Evolutionary conservation across 2,113 vertebrate genomes (phyloP), one percentile per base, ranked within the genome.

Genomic region (Scophthalmus maximus): DNA sequence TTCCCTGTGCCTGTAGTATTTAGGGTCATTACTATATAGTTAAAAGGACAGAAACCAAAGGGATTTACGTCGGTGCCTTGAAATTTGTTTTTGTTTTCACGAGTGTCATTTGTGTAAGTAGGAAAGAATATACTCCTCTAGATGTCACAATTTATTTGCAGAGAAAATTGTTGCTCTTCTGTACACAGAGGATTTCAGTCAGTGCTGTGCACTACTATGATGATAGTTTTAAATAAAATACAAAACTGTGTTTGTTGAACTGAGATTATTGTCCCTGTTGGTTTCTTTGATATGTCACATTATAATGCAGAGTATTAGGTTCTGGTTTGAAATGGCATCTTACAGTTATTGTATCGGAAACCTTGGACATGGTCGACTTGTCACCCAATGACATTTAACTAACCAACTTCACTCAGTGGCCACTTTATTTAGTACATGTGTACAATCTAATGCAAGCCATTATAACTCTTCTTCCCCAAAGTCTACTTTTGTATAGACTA

Each of bases 191-290:
- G 76, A 73, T 82, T 76, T 63, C 73, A 62, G 64, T 77, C 79
- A 67, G 88, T 90, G 89, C 84, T 85, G 68, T 93, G 87, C 92
- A 92, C 88, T 89, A 88, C 78, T 79, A 83, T 44, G 12, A 78
- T 65, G 53, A 52, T 68, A 61, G 59, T 93, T 93, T 93, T 90
- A 91, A 91, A 91, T 92, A 92, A 93, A 93, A 79, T 53, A 77
- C 51, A 60, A 62, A 69, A 83, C 79, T 87, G 62, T 86, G 86
- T 87, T 68, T 23, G 64, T 84, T 92, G 58, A 88, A 80, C 36
- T 62, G 36, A 67, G 9, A 40, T 30, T 6, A n/a, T 27, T 32
- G 46, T 49, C 29, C n/a, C 53, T 22, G 20, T 26, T 49, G 25
- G 26, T 47, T 76, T 68, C 7, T 53, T 72, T 27, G 9, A 53